A percentile compares a stretch with the other conserved stretches of the same genome.
phyloP scores from a whole-genome alignment of 2,797 vertebrate genomes.

The Sebastes minor region DNA sequence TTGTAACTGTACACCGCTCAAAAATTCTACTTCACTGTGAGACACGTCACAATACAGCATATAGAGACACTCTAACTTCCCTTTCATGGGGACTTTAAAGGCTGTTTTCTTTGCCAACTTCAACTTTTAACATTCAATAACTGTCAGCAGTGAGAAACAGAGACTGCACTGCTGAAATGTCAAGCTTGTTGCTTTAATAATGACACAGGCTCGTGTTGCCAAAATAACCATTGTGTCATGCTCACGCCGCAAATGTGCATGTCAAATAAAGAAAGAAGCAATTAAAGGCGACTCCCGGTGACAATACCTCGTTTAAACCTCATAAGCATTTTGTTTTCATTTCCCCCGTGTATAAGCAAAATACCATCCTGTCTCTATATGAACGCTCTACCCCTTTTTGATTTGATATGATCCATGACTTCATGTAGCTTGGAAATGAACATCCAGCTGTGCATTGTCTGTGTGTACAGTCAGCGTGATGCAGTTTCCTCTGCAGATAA shows the following conservation, averaged over 20 bases:
- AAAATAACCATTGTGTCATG: slow-evolving; percentile 41
- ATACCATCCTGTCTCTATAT: background rate
- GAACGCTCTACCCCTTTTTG: background rate
- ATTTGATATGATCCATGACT: slow-evolving; percentile 3
- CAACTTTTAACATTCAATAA: slow-evolving; percentile 10
- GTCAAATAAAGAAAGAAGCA: slow-evolving; percentile 31
- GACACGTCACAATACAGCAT: no score
- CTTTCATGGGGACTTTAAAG: no score
- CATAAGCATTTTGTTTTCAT: slow-evolving; percentile 6
- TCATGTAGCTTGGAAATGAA: slow-evolving; percentile 14
- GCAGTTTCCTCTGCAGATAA: background rate
- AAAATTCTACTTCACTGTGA: no score
- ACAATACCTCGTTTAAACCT: slow-evolving; percentile 27
- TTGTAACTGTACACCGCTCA: no score
- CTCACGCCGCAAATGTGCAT: slow-evolving; percentile 22
- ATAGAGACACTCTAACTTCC: no score
- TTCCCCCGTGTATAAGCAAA: background rate
- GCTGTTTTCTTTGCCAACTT: slow-evolving; percentile 14
- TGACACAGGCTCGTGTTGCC: slow-evolving; percentile 24
- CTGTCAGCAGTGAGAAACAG: background rate
- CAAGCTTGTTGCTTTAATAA: slow-evolving; percentile 53
- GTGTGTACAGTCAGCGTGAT: background rate
- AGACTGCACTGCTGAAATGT: slow-evolving; percentile 24
- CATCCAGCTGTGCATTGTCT: slow-evolving; percentile 7
- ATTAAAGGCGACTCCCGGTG: slow-evolving; percentile 19